Percentiles rank a stretch among this genome's conserved stretches.
These are phyloP conservation scores for Dendroctonus valens DNA, from an alignment of 1,140 invertebrate genomes.

Conservation along the genomic window DNA sequence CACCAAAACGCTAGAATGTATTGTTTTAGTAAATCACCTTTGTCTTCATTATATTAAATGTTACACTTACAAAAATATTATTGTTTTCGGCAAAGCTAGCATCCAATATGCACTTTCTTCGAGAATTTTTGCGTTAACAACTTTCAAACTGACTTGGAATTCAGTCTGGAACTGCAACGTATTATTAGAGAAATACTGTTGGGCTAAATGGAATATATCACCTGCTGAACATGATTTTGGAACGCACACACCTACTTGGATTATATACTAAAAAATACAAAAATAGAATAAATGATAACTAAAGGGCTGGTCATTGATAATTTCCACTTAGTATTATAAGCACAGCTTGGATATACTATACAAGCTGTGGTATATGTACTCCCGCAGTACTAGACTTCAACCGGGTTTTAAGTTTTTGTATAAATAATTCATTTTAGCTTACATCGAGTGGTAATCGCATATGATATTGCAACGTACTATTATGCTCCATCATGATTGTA, in stretches of 20 bases:
- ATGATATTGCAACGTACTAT: slow-evolving; percentile 53
- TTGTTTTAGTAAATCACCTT: no score
- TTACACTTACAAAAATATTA: slow-evolving; percentile 38
- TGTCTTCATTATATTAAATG: no score
- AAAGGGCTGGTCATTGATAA: no score
- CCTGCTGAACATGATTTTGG: slow-evolving; percentile 37
- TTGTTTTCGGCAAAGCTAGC: slow-evolving; percentile 35
- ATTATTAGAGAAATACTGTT: slow-evolving; percentile 31
- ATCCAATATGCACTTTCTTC: slow-evolving; percentile 29
- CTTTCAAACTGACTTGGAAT: slow-evolving; percentile 34
- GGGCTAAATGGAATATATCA: slow-evolving; percentile 35
- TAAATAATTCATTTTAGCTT: slow-evolving; percentile 37
- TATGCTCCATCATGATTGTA: slow-evolving; percentile 49
- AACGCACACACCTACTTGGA: slow-evolving; percentile 42
- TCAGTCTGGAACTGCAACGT: slow-evolving; percentile 35
- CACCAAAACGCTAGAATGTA: slow-evolving; percentile 21
- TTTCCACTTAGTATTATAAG: no score
- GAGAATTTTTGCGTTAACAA: slow-evolving; percentile 35
- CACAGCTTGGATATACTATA: no score
- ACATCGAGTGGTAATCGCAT: slow-evolving; percentile 48
- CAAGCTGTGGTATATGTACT: no score
- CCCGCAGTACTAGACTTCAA: no score
- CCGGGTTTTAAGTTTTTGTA: no score
- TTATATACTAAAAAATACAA: slow-evolving; percentile 38
- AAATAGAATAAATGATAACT: no score